phyloP scores from a whole-genome alignment of 2,113 vertebrate species.

The Galbula dea region DNA sequence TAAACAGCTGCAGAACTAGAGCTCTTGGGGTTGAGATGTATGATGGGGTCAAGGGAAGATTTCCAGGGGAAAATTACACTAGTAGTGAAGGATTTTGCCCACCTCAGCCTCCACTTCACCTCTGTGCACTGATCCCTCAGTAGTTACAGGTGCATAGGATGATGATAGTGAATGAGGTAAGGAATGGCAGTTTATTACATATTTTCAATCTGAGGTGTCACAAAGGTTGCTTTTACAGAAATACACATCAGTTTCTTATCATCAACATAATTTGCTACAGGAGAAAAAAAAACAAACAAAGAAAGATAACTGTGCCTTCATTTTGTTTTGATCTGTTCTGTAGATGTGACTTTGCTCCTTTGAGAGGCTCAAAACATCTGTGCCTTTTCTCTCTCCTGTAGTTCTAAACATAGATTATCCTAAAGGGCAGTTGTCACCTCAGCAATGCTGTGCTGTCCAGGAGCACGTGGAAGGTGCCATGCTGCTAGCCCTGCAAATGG shows the following conservation, averaged over 20 bases:
- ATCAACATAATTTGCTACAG: neutral
- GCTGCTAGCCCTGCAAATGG: neutral
- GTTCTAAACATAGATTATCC: neutral
- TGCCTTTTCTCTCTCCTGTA: accelerated
- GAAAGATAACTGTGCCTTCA: neutral
- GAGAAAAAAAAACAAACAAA: neutral
- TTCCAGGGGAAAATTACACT: neutral
- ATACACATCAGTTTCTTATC: neutral
- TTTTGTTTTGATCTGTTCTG: neutral
- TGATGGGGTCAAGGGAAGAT: neutral
- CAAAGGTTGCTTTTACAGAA: slow-evolving; percentile 54
- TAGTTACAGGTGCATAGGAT: neutral
- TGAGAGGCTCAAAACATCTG: neutral
- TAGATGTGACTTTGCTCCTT: neutral
- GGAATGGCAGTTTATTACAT: neutral
- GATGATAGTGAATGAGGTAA: neutral
- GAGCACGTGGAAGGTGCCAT: neutral
- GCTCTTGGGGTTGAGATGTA: neutral
- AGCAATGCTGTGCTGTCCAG: accelerated
- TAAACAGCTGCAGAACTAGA: neutral
- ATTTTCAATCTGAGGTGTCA: neutral
- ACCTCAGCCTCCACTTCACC: neutral
- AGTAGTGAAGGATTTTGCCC: neutral
- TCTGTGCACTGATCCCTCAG: neutral
- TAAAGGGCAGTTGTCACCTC: neutral